A percentile compares a stretch with the other conserved stretches of the same genome.
Evolutionary conservation across 2,113 vertebrate species (phyloP).

Genomic region (Rhabdomys dilectus): DNA sequence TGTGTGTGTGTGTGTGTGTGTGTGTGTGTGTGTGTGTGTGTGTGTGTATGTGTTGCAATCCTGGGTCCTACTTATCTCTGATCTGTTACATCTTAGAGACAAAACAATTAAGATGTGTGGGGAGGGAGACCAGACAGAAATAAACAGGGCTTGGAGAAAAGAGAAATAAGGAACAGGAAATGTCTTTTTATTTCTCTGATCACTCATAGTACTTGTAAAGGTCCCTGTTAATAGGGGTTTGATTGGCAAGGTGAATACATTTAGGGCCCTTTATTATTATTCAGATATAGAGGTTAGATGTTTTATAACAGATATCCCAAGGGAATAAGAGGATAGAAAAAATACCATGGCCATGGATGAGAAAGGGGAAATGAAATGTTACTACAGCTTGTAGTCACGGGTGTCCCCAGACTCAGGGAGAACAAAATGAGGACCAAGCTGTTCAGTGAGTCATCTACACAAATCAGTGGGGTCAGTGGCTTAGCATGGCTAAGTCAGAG

Average conservation of each 20-base stretch:
- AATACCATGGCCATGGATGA: background rate
- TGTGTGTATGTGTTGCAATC: too few relatives aligned
- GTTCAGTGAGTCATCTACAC: background rate
- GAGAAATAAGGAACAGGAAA: background rate
- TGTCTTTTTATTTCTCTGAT: too few relatives aligned
- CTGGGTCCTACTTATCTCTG: too few relatives aligned
- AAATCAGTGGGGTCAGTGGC: background rate
- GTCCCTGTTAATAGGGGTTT: background rate
- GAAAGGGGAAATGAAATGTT: background rate
- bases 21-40: too few relatives aligned
- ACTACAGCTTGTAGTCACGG: background rate
- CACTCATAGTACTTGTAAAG: too few relatives aligned
- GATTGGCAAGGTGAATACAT: background rate
- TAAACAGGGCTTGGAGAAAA: too few relatives aligned
- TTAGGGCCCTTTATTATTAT: background rate
- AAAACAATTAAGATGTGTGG: too few relatives aligned
- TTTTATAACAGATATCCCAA: background rate
- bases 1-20: too few relatives aligned
- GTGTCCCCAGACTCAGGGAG: background rate
- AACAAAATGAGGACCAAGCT: background rate
- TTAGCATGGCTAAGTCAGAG: background rate
- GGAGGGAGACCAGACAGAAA: too few relatives aligned
- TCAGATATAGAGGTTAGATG: background rate
- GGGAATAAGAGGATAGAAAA: background rate
- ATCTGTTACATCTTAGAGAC: too few relatives aligned